phyloP scores from a whole-genome alignment of 2,797 vertebrate species.

The Oreochromis grahami region DNA sequence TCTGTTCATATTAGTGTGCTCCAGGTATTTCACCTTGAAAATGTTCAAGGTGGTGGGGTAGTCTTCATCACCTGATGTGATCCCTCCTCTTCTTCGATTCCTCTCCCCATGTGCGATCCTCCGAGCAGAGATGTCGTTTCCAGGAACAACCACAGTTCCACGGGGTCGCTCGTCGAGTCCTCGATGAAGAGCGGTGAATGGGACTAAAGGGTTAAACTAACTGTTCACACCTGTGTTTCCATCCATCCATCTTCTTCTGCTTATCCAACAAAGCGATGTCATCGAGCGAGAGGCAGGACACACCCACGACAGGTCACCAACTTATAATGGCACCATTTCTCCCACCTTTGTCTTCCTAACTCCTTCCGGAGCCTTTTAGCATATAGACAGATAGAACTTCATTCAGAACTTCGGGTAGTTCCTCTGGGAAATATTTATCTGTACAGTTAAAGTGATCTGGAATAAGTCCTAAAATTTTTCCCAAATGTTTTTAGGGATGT shows the following conservation, averaged over 20 bases:
- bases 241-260: neutral
- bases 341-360: neutral
- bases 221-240: neutral
- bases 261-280: neutral
- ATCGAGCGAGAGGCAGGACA: neutral
- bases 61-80: neutral
- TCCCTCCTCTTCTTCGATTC: neutral
- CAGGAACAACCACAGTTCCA: neutral
- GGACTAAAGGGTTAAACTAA: neutral
- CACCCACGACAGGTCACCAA: neutral
- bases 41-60: neutral
- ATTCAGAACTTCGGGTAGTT: neutral
- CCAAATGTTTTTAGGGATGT: rapidly evolving
- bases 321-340: neutral
- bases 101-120: neutral
- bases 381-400: neutral
- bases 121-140: neutral
- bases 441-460: neutral
- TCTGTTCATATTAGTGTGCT: neutral
- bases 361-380: neutral
- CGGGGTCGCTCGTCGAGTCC: neutral
- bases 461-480: neutral
- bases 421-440: neutral
- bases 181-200: neutral
- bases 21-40: neutral